Evolutionary conservation across 2,113 vertebrate species (phyloP), one percentile per base, ranked within the genome.

Genomic region (Antechinus flavipes): DNA sequence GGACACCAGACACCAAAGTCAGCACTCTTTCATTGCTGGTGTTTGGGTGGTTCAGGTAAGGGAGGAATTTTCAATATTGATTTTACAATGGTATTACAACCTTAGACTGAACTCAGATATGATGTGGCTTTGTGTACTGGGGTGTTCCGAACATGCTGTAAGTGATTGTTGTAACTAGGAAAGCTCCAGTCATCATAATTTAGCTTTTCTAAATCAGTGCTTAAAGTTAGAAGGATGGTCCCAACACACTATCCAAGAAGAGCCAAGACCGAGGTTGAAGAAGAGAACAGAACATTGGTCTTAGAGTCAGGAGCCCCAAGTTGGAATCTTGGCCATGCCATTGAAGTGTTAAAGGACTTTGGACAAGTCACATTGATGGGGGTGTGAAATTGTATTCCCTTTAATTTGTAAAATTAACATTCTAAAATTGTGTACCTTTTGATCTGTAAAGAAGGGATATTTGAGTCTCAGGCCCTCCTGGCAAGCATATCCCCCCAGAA

Each of bases 41-140:
- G 50, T 91, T 55, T 92, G 93, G 12, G 3, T 92, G 89, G 54
- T 91, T 93, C 12, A 89, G 27, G 50, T 16, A 91, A 93, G 61
- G 0, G n/a, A 90, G 93, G 58, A 94, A 56, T 93, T 96, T 42
- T 61, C 54, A 93, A 9, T 42, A 84, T 89, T 12, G 56, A 92
- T 93, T 90, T 94, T 90, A 95, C 94, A 46, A 0, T 8, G 2
- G 19, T 61, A 14, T 93, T 93, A 93, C 55, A 53, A 10, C 25
- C 2, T 61, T 96, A 42, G 22, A 90, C 50, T 92, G 22, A 27
- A 56, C 94, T 96, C 61, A 91, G 47, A 50, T 50, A 25, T 84
- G 8, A 35, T 35, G 91, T 93, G 91, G 8, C 50, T 52, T 56
- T 76, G 93, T 9, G 0, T 95, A 84, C 93, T 0, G 54, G 56